phyloP scores from a whole-genome alignment of 1,140 invertebrate genomes.

The Rhagoletis zephyria region DNA sequence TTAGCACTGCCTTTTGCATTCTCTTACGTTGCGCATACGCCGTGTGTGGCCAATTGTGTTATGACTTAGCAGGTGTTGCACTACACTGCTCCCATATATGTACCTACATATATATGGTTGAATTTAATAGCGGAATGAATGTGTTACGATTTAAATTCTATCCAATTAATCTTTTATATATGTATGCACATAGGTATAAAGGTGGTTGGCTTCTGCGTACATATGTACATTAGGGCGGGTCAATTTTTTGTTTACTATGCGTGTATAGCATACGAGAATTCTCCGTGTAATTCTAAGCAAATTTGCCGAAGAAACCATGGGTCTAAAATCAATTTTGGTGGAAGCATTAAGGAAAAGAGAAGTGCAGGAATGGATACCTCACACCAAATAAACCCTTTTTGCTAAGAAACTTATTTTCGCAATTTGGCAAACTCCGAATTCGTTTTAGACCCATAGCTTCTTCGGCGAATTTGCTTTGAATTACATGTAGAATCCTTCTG shows the following conservation, averaged over 20 bases:
- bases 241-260: not conserved
- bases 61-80: not conserved
- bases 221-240: too few species aligned
- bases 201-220: too few species aligned
- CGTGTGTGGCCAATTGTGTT: not conserved
- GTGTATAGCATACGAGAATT: too few species aligned
- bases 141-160: constrained; percentile 23
- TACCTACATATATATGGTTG: too few species aligned
- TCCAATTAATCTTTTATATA: constrained; percentile 31
- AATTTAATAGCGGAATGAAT: not conserved
- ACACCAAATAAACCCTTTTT: not conserved
- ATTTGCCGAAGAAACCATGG: too few species aligned
- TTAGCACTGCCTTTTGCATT: not conserved
- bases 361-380: not conserved
- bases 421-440: too few species aligned
- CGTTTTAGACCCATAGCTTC: too few species aligned
- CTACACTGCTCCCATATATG: not conserved
- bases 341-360: not conserved
- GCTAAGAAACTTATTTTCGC: too few species aligned
- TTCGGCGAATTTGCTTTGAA: too few species aligned
- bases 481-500: too few species aligned
- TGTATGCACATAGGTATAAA: not conserved
- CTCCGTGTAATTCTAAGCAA: too few species aligned
- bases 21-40: not conserved
- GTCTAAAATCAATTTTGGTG: too few species aligned